Percentiles rank a stretch among this genome's conserved stretches.
Conservation (phyloP, 2,113 vertebrate species). For the Ciconia maguari region DNA sequence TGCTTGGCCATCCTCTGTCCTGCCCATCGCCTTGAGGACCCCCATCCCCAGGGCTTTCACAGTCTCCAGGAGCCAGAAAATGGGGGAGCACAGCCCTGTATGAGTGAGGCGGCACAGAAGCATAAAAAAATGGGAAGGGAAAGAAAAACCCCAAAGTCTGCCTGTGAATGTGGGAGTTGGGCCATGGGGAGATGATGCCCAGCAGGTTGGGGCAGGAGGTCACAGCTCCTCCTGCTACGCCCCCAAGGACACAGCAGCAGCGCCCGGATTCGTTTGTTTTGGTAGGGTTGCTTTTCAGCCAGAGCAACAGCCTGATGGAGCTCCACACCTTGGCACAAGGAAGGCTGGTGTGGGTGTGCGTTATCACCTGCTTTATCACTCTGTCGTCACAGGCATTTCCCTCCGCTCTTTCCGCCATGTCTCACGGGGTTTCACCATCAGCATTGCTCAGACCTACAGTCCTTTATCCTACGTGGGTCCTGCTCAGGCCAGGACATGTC, state of each 20-base stretch:
- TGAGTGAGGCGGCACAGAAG: fast-evolving
- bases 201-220: neutral
- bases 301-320: neutral
- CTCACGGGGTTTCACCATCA: neutral
- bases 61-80: neutral
- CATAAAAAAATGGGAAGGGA: neutral
- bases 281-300: neutral
- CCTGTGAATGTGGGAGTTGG: neutral
- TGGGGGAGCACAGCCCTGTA: neutral
- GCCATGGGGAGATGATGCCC: fast-evolving
- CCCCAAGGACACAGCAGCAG: fast-evolving
- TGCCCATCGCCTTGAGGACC: neutral
- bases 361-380: neutral
- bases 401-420: fast-evolving
- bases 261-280: neutral
- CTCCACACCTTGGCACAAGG: neutral
- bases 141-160: neutral
- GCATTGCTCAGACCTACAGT: neutral
- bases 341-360: neutral
- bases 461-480: neutral
- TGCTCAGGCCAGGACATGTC: neutral
- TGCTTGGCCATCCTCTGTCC: neutral
- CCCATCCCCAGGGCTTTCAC: neutral
- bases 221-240: neutral
- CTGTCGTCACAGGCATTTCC: neutral